These are phyloP conservation scores for Ceraclea dissimilis DNA, from an alignment of 2,888 invertebrate genomes.

Conservation along the genomic window DNA sequence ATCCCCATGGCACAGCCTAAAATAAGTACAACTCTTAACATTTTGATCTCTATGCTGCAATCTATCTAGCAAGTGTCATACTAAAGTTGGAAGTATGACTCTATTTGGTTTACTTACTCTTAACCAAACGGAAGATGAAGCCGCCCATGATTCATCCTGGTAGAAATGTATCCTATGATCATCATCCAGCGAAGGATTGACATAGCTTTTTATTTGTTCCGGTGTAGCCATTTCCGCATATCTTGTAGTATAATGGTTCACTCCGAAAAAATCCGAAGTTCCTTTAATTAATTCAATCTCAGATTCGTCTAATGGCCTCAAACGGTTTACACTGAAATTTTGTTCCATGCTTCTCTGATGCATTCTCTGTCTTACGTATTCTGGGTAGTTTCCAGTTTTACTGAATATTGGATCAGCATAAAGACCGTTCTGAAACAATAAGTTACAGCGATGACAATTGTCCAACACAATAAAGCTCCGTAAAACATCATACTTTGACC, in stretches of 20 bases:
- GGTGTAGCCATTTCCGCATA: conserved; percentile 27
- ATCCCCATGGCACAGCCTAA: conserved; percentile 39
- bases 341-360: conserved; percentile 48
- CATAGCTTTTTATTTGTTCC: neutral
- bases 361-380: conserved; percentile 48
- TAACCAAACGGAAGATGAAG: neutral
- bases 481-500: too few species aligned
- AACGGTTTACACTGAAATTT: conserved; percentile 47
- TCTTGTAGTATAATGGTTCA: conserved; percentile 58
- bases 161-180: neutral
- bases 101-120: too few species aligned
- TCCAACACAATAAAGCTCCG: too few species aligned
- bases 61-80: too few species aligned
- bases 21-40: neutral
- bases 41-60: too few species aligned
- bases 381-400: conserved; percentile 52
- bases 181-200: neutral
- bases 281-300: conserved; percentile 47
- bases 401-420: conserved; percentile 55
- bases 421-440: conserved; percentile 39
- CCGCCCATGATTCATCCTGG: neutral
- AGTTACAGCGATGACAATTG: conserved; percentile 8
- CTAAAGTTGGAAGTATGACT: too few species aligned
- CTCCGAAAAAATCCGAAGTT: conserved; percentile 58
- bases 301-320: conserved; percentile 50